phyloP scores from a whole-genome alignment of 2,797 vertebrate species.

The Ptychobarbus kaznakovi region DNA sequence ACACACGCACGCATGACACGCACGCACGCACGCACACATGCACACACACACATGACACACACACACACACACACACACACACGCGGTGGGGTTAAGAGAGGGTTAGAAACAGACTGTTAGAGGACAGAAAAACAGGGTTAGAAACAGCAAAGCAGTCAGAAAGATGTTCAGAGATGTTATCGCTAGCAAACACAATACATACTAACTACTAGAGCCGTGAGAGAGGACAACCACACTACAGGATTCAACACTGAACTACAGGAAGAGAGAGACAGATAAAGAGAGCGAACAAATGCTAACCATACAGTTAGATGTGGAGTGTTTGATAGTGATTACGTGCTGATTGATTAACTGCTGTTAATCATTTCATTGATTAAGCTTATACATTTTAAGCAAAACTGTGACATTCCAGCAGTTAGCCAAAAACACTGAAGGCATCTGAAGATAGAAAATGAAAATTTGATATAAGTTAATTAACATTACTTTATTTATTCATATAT shows the following conservation, averaged over 20 bases:
- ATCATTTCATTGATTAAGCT: background rate
- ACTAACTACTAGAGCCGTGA: background rate
- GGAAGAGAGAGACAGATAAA: background rate
- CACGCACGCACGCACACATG: slow-evolving; percentile 44
- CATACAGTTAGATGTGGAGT: background rate
- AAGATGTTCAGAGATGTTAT: background rate
- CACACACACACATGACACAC: slow-evolving; percentile 44
- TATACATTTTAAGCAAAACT: background rate
- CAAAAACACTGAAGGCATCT: background rate
- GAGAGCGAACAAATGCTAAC: background rate
- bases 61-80: slow-evolving; percentile 52
- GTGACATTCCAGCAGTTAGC: background rate
- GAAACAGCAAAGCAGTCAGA: slow-evolving; percentile 39
- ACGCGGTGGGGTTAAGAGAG: slow-evolving; percentile 65
- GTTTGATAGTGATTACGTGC: background rate
- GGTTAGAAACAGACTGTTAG: slow-evolving; percentile 35
- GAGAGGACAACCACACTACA: background rate
- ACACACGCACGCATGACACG: slow-evolving; percentile 49
- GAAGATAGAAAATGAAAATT: background rate
- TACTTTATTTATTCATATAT: background rate
- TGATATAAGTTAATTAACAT: too few relatives aligned
- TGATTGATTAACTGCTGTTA: background rate
- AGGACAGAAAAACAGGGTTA: slow-evolving; percentile 37
- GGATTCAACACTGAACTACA: background rate
- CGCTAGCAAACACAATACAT: background rate